Evolutionary conservation across 92 coral and sea anemone genomes (phyloP).

Genomic region (Muricea muricata): DNA sequence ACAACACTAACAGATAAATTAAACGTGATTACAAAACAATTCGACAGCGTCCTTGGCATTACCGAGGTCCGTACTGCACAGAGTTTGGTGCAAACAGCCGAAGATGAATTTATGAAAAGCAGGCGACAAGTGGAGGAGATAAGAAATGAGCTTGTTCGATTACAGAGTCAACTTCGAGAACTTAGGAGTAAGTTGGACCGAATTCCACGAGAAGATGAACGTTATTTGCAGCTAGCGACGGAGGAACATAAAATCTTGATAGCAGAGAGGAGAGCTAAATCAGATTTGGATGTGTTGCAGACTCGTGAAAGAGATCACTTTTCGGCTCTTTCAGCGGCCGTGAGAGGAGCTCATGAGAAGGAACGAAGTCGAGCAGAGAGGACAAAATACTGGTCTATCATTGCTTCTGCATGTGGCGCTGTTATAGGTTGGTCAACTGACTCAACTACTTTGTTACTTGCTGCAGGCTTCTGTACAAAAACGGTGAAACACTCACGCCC

Average conservation of each 20-base stretch:
- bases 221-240: constrained; percentile 87
- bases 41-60: constrained; percentile 86
- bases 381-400: constrained; percentile 96
- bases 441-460: too few species aligned
- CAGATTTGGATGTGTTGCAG: constrained; percentile 72
- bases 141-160: constrained; percentile 63
- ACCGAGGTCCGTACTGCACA: constrained; percentile 92
- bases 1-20: constrained; percentile 11
- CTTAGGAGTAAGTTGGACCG: constrained; percentile 87
- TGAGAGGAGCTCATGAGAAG: constrained; percentile 91
- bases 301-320: constrained; percentile 88
- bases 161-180: constrained; percentile 78
- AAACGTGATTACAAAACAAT: constrained; percentile 7
- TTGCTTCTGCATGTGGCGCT: constrained; percentile 95
- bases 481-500: too few species aligned
- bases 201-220: constrained; percentile 92
- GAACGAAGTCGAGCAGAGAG: constrained; percentile 96
- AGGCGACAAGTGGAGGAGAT: constrained; percentile 74
- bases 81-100: constrained; percentile 78
- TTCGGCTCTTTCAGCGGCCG: constrained; percentile 82
- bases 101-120: constrained; percentile 79
- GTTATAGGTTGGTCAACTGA: constrained; percentile 77
- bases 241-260: constrained; percentile 87
- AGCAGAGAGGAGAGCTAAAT: constrained; percentile 81
- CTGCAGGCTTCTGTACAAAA: too few species aligned